Evolutionary conservation across 35 echinoderm and acorn worm species (phyloP), one percentile per base, ranked within the genome.

Genomic region (Strongylocentrotus purpuratus): DNA sequence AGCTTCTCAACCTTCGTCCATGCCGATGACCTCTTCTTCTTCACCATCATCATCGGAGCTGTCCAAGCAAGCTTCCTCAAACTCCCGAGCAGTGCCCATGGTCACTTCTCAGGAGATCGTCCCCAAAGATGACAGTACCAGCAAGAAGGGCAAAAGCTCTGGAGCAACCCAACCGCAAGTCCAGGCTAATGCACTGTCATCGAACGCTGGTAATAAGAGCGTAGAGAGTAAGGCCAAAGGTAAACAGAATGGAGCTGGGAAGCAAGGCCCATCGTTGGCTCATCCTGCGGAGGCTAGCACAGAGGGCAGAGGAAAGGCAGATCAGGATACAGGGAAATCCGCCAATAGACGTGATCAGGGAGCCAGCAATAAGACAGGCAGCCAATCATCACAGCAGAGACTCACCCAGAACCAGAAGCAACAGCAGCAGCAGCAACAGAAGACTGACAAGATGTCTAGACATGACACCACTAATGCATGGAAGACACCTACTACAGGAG

Each of bases 391-490:
- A 28, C 91, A 94, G 94, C 86, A 93, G 86, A 87, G 87, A 85
- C 48, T 71, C 94, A 33, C 46, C 94, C 89, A 92, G 28, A 92
- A 95, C 20, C 96, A 86, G 78, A 95, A 95, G 94, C n/a, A n/a
- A n/a, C n/a, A n/a, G n/a, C 92, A 96, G 46, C 91, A 10, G 31
- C 91, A 92, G 71, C 61, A 33, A 92, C 28, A 46, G 95, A 92
- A 70, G 88, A 86, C 58, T 33, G 60, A 94, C 65, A 90, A 93
- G 94, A 93, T 33, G 55, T 52, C 94, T 88, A 86, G 18, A 59
- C 71, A 48, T 58, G 48, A 93, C 33, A 65, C 12, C 13, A 46
- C 35, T 52, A 94, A 32, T 11, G 33, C 96, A 45, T 90, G 46
- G 85, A 90, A 95, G 93, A 91, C 94, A 33, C 7, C 65, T 78